A percentile compares a stretch with the other conserved stretches of the same genome.
Conservation (phyloP, 2,113 vertebrate species). For the Thomomys bottae region DNA sequence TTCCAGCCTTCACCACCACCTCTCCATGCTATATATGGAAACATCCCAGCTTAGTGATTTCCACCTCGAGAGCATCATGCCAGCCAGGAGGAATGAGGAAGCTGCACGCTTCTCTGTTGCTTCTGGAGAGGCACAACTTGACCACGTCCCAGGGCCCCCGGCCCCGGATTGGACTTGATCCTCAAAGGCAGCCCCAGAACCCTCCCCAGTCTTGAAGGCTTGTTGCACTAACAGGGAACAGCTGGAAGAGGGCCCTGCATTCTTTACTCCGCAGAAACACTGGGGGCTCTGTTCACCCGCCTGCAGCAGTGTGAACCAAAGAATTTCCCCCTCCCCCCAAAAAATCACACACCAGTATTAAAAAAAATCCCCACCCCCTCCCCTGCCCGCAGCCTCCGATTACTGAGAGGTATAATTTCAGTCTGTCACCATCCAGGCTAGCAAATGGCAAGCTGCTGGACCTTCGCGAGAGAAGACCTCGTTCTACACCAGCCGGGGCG, state of each 20-base stretch:
- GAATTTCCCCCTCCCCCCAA: conserved; percentile 70
- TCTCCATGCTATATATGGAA: conserved; percentile 84
- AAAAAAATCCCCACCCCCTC: background rate
- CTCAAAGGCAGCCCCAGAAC: conserved; percentile 81
- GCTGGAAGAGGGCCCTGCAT: conserved; percentile 85
- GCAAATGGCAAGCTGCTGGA: conserved; percentile 50
- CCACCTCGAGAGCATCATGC: conserved; percentile 41
- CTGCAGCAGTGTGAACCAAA: conserved; percentile 59
- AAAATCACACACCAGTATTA: conserved; percentile 10
- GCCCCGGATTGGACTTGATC: conserved; percentile 77
- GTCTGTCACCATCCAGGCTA: conserved; percentile 42
- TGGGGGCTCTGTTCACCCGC: conserved; percentile 83
- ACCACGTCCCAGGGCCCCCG: conserved; percentile 56
- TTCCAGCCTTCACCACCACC: conserved; percentile 62
- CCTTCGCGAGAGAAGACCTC: background rate
- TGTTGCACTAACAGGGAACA: conserved; percentile 84
- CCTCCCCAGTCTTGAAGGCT: conserved; percentile 82
- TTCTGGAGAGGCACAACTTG: conserved; percentile 65
- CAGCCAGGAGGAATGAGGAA: conserved; percentile 45
- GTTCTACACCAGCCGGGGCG: conserved; percentile 5
- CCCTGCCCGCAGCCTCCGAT: background rate
- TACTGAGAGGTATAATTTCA: conserved; percentile 30
- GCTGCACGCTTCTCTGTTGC: conserved; percentile 5
- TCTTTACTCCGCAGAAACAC: conserved; percentile 84
- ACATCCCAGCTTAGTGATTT: conserved; percentile 78